These are phyloP conservation scores for Hipposideros armiger DNA, from an alignment of 2,113 vertebrate genomes.

Conservation along the genomic window DNA sequence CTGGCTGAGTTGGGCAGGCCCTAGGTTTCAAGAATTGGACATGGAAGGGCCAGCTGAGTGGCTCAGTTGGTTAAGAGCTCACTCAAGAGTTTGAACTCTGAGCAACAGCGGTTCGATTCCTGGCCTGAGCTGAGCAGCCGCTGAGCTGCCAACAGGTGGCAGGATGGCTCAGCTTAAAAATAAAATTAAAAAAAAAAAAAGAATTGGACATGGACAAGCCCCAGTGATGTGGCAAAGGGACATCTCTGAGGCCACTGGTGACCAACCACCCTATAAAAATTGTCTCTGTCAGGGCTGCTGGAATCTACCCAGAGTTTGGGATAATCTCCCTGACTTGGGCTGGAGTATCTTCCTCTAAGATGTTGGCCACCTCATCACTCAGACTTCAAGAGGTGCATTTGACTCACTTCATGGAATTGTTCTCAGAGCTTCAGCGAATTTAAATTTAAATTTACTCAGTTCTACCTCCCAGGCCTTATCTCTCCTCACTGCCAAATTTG, in stretches of 20 bases:
- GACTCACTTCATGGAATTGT: background rate
- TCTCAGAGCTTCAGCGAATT: background rate
- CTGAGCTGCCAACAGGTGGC: no score
- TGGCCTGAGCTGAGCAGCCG: no score
- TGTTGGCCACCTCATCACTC: background rate
- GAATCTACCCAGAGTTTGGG: background rate
- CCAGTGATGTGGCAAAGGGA: background rate
- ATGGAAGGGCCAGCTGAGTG: no score
- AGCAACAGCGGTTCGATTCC: no score
- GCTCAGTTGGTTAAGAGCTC: no score
- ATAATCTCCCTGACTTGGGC: background rate
- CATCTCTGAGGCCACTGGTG: background rate
- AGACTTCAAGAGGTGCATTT: background rate
- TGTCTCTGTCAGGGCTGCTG: background rate
- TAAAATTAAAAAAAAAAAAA: background rate
- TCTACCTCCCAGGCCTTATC: background rate
- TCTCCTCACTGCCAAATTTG: background rate
- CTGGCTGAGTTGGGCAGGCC: background rate
- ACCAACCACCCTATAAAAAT: background rate
- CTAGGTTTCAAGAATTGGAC: conserved; percentile 1
- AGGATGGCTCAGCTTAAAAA: no score
- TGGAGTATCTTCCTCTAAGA: background rate
- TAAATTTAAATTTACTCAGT: background rate
- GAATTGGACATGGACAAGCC: background rate
- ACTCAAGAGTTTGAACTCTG: no score